These are phyloP conservation scores for Panopea generosa DNA, from an alignment of 2,888 invertebrate species.

Conservation along the genomic window DNA sequence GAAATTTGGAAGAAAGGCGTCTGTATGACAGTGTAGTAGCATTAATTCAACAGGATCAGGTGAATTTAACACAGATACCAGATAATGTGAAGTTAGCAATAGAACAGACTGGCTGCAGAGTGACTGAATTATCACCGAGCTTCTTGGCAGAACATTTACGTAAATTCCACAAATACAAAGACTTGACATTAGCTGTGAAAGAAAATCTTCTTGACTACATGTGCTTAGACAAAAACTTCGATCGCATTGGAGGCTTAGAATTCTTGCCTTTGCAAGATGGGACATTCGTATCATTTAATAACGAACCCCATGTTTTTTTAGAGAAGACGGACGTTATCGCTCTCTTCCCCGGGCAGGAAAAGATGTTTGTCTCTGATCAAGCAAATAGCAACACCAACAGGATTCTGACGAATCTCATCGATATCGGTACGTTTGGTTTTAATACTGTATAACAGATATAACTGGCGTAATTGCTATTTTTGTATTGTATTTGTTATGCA, in stretches of 20 bases:
- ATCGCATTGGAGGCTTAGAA: slow-evolving; percentile 19
- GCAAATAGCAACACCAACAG: background rate
- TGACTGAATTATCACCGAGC: background rate
- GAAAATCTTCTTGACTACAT: slow-evolving; percentile 26
- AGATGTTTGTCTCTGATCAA: slow-evolving; percentile 14
- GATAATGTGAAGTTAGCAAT: background rate
- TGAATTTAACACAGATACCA: slow-evolving; percentile 11
- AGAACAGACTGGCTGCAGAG: background rate
- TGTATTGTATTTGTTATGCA: too few species aligned
- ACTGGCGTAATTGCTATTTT: too few species aligned
- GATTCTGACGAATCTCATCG: background rate
- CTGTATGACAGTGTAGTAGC: background rate
- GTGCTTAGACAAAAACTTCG: background rate
- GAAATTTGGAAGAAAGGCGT: too few species aligned
- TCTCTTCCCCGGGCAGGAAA: slow-evolving; percentile 45
- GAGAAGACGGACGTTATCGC: slow-evolving; percentile 6
- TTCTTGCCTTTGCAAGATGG: slow-evolving; percentile 44
- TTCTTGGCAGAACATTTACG: slow-evolving; percentile 2
- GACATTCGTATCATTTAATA: slow-evolving; percentile 22
- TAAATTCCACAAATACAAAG: background rate
- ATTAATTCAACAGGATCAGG: background rate
- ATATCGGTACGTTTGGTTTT: too few species aligned
- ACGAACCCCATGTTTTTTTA: slow-evolving; percentile 10
- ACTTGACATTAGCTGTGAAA: slow-evolving; percentile 5
- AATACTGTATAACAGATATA: too few species aligned